A percentile compares a stretch with the other conserved stretches of the same genome.
phyloP scores from a whole-genome alignment of 2,113 vertebrate species.

The Grantiella picta region DNA sequence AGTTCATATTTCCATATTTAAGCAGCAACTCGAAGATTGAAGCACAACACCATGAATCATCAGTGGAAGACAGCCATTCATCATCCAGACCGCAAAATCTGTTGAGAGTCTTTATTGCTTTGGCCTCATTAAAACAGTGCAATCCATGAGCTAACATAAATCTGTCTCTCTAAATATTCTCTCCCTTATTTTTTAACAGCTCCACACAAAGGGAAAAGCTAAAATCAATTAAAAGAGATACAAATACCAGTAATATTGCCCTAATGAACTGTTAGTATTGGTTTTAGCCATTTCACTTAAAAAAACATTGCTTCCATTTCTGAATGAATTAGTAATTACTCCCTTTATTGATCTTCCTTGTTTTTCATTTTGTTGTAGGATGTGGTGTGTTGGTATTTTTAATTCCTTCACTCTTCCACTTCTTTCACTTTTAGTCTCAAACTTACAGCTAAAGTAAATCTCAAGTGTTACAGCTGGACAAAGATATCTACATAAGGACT shows the following conservation, averaged over 20 bases:
- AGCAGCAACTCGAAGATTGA: background rate
- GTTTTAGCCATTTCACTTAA: constrained; percentile 58
- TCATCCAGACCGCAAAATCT: constrained; percentile 70
- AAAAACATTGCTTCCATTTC: constrained; percentile 58
- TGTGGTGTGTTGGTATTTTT: background rate
- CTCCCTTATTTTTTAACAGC: constrained; percentile 72
- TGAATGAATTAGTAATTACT: constrained; percentile 63
- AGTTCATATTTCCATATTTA: constrained; percentile 4
- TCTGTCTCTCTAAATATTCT: constrained; percentile 68
- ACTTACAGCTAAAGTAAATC: background rate
- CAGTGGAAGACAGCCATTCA: constrained; percentile 80
- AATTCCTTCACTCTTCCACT: background rate
- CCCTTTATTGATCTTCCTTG: constrained; percentile 53
- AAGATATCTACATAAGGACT: background rate
- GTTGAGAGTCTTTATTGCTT: constrained; percentile 69
- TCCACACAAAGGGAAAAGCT: constrained; percentile 70
- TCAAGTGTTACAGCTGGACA: constrained; percentile 4
- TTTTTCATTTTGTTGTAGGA: background rate
- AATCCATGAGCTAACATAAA: constrained; percentile 61
- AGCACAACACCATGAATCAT: background rate
- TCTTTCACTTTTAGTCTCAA: background rate
- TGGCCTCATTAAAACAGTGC: constrained; percentile 74
- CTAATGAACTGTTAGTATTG: constrained; percentile 62
- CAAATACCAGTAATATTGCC: constrained; percentile 68
- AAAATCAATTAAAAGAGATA: constrained; percentile 72